Evolutionary conservation across 2,888 invertebrate species (phyloP), one percentile per base, ranked within the genome.

Genomic region (Nephrotoma guestfalica): DNA sequence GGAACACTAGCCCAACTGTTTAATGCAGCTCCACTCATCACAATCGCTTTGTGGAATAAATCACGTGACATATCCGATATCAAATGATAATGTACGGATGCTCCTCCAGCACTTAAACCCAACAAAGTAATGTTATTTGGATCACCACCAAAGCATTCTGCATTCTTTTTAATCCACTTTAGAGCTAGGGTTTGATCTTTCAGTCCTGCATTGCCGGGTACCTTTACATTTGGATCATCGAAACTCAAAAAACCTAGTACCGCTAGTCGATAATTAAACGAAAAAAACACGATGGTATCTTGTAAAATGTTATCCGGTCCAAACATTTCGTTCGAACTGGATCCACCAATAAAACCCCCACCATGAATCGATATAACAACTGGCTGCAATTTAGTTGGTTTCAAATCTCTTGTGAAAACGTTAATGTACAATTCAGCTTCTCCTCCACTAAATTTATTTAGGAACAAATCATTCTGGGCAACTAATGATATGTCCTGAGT

Each of bases 251-350:
- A 47, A 47, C 91, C 91, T 91, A 86, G 15, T 11, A 45, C 43
- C 41, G 93, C 93, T 83, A 93, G 88, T 1, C 93, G 91, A 88
- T 93, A 6, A 90, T 94, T 94, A 87, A 93, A 92, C 2, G 93
- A 93, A 47, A 94, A 94, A n/a, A 94, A 89, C 3, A 93, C 90
- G 30, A 93, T 89, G 88, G 92, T 92, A 88, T 92, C 91, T 51
- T 91, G 90, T 89, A 93, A 89, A 0, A 93, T 89, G 88, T 91
- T 92, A 87, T 92, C 92, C 0, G 93, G 92, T 57, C 92, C 92
- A 87, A 91, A 91, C 88, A 90, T 89, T 57, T 90, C 90, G 9
- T 90, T 89, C 86, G 91, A 89, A 15, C 92, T 91, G n/a, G 92
- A 92, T 30, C 92, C 92, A 40, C 83, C 5, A 40, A 18, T 83